Evolutionary conservation across 2,113 vertebrate genomes (phyloP).

Genomic region (Sinocyclocheilus anophthalmus): DNA sequence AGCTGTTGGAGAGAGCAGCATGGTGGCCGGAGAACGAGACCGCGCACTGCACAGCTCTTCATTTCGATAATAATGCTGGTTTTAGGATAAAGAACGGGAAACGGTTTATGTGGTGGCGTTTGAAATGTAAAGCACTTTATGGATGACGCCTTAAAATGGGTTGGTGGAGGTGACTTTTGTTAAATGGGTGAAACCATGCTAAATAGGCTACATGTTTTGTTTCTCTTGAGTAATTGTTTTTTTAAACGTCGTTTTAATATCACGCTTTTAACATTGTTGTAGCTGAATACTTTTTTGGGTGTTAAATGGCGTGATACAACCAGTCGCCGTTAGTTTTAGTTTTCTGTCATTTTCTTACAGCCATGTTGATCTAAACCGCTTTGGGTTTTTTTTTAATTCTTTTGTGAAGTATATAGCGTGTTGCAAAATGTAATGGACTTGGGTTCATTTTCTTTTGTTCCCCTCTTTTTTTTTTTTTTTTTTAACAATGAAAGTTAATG

Average conservation of each 20-base stretch:
- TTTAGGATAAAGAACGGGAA: background rate
- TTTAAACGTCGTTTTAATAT: background rate
- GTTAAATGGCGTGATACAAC: background rate
- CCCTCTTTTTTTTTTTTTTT: no score
- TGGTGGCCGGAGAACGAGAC: background rate
- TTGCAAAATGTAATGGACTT: background rate
- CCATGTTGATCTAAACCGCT: no score
- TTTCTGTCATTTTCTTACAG: background rate
- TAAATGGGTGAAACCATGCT: background rate
- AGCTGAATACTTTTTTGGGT: background rate
- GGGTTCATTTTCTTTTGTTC: no score
- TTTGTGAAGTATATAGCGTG: background rate
- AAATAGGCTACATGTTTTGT: background rate
- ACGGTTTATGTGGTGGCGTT: background rate
- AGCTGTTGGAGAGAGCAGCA: slow-evolving; percentile 39
- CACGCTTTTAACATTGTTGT: background rate
- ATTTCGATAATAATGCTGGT: no score
- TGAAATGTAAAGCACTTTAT: background rate
- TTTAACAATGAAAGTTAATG: background rate
- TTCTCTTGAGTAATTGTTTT: background rate
- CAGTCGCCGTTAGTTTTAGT: background rate
- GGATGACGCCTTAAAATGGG: background rate
- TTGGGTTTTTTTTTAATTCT: background rate
- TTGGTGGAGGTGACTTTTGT: background rate
- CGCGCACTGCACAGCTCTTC: background rate